A percentile compares a stretch with the other conserved stretches of the same genome.
phyloP scores from a whole-genome alignment of 2,797 vertebrate species.

The Argentina silus region DNA sequence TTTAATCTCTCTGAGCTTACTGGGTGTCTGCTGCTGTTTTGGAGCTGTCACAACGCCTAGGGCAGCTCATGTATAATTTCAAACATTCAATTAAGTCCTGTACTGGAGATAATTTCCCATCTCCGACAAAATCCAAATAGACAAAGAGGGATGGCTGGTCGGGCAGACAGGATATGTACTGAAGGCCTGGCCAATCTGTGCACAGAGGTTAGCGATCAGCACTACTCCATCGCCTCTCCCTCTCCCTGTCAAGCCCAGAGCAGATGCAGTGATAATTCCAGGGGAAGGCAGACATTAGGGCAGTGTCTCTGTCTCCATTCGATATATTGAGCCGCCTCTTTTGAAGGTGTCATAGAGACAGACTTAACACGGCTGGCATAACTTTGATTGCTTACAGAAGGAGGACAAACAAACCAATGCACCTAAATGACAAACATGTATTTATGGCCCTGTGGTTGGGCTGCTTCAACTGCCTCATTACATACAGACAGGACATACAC shows the following conservation, averaged over 20 bases:
- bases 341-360: constrained; percentile 14
- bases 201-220: no score
- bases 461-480: not conserved
- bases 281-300: not conserved
- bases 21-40: constrained; percentile 1
- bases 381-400: not conserved
- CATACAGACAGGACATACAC: not conserved
- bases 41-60: not conserved
- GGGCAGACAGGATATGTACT: not conserved
- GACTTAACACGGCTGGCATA: constrained; percentile 11
- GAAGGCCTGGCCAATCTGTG: not conserved
- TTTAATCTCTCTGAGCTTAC: not conserved
- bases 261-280: not conserved
- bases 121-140: not conserved
- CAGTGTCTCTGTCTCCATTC: constrained; percentile 34
- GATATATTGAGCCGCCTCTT: constrained; percentile 51
- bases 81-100: constrained; percentile 38
- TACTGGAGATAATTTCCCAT: constrained; percentile 10
- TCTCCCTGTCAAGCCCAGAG: not conserved
- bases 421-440: not conserved
- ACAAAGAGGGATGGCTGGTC: not conserved
- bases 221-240: not conserved
- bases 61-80: constrained; percentile 22
- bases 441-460: not conserved
- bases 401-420: not conserved